These are phyloP conservation scores for Drosophila suboccidentalis DNA, from an alignment of 2,888 invertebrate genomes.

Conservation along the genomic window DNA sequence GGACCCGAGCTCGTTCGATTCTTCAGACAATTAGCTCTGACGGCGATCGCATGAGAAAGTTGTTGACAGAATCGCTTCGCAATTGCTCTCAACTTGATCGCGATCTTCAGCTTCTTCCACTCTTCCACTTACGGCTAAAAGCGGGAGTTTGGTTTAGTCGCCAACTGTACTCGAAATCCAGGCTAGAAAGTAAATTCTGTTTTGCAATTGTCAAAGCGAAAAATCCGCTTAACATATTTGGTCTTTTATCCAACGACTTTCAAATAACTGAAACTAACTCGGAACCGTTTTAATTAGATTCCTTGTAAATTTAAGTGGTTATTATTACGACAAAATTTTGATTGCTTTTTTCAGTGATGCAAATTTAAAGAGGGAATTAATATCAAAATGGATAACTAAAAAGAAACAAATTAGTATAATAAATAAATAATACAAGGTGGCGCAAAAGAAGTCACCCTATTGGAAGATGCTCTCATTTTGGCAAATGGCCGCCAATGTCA, in stretches of 20 bases:
- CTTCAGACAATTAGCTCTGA: constrained; percentile 68
- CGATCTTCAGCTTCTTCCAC: background rate
- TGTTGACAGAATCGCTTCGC: constrained; percentile 70
- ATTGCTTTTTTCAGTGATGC: too few species aligned
- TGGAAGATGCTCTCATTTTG: too few species aligned
- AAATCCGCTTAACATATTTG: constrained; percentile 72
- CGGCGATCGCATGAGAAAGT: constrained; percentile 72
- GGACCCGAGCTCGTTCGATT: constrained; percentile 31
- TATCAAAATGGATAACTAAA: too few species aligned
- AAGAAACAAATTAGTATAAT: too few species aligned
- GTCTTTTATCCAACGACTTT: constrained; percentile 60
- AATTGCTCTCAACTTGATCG: constrained; percentile 12
- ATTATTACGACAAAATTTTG: too few species aligned
- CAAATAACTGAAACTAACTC: constrained; percentile 52
- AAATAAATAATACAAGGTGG: too few species aligned
- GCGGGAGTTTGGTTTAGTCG: constrained; percentile 18
- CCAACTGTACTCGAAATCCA: constrained; percentile 63
- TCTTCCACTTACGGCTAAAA: constrained; percentile 13
- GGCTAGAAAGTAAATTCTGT: constrained; percentile 79
- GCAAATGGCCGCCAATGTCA: too few species aligned
- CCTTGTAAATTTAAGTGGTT: constrained; percentile 9
- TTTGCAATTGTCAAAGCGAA: constrained; percentile 28
- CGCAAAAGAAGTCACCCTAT: too few species aligned
- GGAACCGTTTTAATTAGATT: constrained; percentile 42
- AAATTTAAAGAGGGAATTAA: too few species aligned